Conservation (phyloP, 1,140 invertebrate genomes). For the Harpegnathos saltator region DNA sequence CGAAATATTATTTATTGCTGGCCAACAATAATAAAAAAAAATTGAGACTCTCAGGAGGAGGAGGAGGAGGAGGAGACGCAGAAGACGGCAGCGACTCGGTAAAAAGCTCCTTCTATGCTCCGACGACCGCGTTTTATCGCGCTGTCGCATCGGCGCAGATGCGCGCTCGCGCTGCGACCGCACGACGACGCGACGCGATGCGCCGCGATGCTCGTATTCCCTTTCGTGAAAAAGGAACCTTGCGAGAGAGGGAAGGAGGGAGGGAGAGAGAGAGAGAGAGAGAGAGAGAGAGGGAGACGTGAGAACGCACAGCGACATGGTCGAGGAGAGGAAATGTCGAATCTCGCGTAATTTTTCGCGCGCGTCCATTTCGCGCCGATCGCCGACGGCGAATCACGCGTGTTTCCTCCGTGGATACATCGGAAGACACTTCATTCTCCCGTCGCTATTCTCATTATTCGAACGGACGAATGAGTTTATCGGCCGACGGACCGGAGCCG, state of each 20-base stretch:
- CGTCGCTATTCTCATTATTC: too few relatives aligned
- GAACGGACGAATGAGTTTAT: too few relatives aligned
- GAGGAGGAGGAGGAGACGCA: slow-evolving; percentile 7
- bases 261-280: background rate
- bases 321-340: too few relatives aligned
- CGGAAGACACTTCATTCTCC: too few relatives aligned
- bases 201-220: slow-evolving; percentile 37
- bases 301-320: too few relatives aligned
- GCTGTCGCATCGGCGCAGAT: slow-evolving; percentile 78
- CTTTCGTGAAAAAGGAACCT: slow-evolving; percentile 40
- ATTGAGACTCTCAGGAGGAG: slow-evolving; percentile 6
- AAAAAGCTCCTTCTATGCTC: slow-evolving; percentile 57
- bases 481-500: too few relatives aligned
- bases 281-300: too few relatives aligned
- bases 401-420: too few relatives aligned
- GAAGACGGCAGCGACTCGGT: slow-evolving; percentile 26
- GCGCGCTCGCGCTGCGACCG: slow-evolving; percentile 61
- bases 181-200: background rate
- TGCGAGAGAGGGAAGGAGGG: slow-evolving; percentile 36
- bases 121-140: slow-evolving; percentile 75
- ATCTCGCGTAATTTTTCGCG: too few relatives aligned
- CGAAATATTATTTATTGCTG: slow-evolving; percentile 83
- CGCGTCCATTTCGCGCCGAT: too few relatives aligned
- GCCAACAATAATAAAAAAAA: slow-evolving; percentile 62
- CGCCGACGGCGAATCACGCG: too few relatives aligned